Evolutionary conservation across 1,140 invertebrate genomes (phyloP), one percentile per base, ranked within the genome.

Genomic region (Nasonia giraulti): DNA sequence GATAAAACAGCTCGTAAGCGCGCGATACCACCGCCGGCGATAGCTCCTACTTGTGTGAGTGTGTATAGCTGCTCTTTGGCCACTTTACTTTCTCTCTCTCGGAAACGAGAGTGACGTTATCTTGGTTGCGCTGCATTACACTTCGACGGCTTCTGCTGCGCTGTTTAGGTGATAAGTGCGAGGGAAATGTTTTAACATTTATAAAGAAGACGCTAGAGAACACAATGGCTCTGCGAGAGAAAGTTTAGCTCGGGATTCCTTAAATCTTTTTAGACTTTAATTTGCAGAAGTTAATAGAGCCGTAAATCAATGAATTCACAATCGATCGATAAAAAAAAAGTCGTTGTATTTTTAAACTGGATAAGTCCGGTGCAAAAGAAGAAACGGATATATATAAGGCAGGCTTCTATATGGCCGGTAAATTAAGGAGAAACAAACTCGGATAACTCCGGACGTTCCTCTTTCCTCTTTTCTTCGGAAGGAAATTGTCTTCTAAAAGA

Each of bases 1-100:
- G 86, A 86, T 88, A 87, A 87, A 86, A 83, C 76, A 83, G 80
- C 50, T 73, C 74, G 83, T 86, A 85, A 87, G 81, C 37, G 76
- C 14, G 68, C 20, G n/a, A 62, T 62, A 62, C 66, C 73, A 37
- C n/a, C 33, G 31, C 20, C 4, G 27, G 55, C 75, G 62, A 83
- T 83, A 83, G 76, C 33, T 83, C 47, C 80, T 71, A n/a, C 20
- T 27, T 17, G 69, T 69, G 47, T 17, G 14, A 8, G 7, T 7
- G 40, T 44, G 47, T 62, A 62, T 62, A 62, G 20, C 55, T 62
- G 5, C 20, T 62, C 47, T 50, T 2, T 50, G 55, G 20, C 55
- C 20, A 62, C 55, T 62, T 62, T 62, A 62, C 12, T 14, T 10
- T 14, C 47, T 50, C 12, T 14, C 47, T 14, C 12, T 14, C 2